Evolutionary conservation across 1,140 invertebrate genomes (phyloP).

Genomic region (Spodoptera frugiperda): DNA sequence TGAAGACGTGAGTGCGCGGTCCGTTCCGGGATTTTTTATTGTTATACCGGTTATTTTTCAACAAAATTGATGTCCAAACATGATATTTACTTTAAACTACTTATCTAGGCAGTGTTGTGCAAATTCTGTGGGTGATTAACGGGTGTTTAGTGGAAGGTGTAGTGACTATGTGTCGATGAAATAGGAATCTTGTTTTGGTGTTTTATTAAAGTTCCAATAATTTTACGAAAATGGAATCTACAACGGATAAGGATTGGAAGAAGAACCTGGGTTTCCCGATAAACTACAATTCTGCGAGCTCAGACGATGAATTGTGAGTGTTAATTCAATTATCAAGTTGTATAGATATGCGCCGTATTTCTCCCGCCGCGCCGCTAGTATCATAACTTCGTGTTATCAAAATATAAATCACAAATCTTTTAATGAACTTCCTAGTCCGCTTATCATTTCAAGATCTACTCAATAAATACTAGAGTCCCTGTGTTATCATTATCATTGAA

Average conservation of each 20-base stretch:
- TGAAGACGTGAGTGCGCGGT: not conserved
- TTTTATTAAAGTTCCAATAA: slow-evolving; percentile 10
- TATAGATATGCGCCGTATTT: slow-evolving; percentile 8
- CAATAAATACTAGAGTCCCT: not conserved
- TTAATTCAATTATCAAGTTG: slow-evolving; percentile 30
- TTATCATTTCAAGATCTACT: not conserved
- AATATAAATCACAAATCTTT: not conserved
- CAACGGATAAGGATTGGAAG: slow-evolving; percentile 73
- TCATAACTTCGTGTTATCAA: not conserved
- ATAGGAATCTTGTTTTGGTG: slow-evolving; percentile 1
- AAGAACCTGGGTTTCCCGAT: slow-evolving; percentile 73
- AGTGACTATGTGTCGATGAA: slow-evolving; percentile 27
- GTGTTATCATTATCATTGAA: not conserved
- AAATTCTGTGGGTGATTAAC: slow-evolving; percentile 56
- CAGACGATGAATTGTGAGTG: slow-evolving; percentile 79
- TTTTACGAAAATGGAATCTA: slow-evolving; percentile 60
- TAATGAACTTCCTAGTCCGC: not conserved
- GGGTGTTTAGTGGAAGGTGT: slow-evolving; percentile 36
- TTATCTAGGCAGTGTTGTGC: slow-evolving; percentile 50
- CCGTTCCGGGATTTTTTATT: slow-evolving; percentile 19
- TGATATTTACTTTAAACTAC: slow-evolving; percentile 18
- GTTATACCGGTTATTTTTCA: slow-evolving; percentile 26
- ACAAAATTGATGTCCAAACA: slow-evolving; percentile 27
- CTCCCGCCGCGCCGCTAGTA: not conserved
- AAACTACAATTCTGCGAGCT: slow-evolving; percentile 74